Conservation (phyloP, 2,888 invertebrate species). For the Harpalus rubripes region DNA sequence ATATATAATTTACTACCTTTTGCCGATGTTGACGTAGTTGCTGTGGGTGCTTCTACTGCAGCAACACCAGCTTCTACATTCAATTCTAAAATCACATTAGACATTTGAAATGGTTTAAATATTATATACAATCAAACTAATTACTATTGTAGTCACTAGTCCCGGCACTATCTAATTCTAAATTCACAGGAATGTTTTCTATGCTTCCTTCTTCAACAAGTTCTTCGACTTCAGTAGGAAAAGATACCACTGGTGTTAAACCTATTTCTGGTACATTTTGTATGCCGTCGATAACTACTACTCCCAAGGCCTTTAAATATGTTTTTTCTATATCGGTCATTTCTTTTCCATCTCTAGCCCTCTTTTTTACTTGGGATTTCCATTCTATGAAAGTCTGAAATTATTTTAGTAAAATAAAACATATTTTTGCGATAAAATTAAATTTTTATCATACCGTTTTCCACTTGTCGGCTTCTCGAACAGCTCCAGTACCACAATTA, state of each 20-base stretch:
- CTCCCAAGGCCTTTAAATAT: not conserved
- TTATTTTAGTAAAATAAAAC: not conserved
- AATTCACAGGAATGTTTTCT: slow-evolving; percentile 9
- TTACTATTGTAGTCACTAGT: slow-evolving; percentile 1
- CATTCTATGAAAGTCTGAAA: slow-evolving; percentile 1
- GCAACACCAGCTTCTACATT: slow-evolving; percentile 3
- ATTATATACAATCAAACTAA: slow-evolving; percentile 11
- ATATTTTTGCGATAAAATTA: not conserved
- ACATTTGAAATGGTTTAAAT: slow-evolving; percentile 13
- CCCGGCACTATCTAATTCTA: not conserved
- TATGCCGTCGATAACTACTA: not conserved
- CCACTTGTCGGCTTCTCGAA: slow-evolving; percentile 9
- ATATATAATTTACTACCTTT: too few species aligned
- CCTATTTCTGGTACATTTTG: slow-evolving; percentile 14
- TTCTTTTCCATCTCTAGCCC: too few species aligned
- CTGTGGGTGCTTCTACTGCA: not conserved
- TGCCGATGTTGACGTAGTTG: slow-evolving; percentile 8
- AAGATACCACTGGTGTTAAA: slow-evolving; percentile 13
- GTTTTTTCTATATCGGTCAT: not conserved
- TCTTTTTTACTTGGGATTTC: slow-evolving; percentile 15
- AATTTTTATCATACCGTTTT: not conserved
- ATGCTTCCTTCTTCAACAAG: not conserved
- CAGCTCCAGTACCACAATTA: not conserved
- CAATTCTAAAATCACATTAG: slow-evolving; percentile 14
- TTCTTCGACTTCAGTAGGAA: slow-evolving; percentile 16